Evolutionary conservation across 35 echinoderm and acorn worm genomes (phyloP).

Genomic region (Ophioderma brevispina): DNA sequence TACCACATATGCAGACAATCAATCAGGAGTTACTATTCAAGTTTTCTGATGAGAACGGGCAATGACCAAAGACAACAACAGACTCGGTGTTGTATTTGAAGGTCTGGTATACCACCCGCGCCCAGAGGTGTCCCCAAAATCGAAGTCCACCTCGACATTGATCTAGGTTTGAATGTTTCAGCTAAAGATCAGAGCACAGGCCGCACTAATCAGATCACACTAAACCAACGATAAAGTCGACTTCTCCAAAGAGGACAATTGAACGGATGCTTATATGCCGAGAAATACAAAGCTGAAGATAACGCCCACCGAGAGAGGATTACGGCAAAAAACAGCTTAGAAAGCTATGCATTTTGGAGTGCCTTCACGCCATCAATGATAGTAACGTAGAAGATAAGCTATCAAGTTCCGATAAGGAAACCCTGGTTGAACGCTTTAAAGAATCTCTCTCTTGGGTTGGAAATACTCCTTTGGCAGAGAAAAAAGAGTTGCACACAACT

Average conservation of each 20-base stretch:
- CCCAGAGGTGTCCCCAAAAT: slow-evolving; percentile 62
- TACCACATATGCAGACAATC: slow-evolving; percentile 56
- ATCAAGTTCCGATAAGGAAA: slow-evolving; percentile 66
- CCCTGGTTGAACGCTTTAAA: slow-evolving; percentile 65
- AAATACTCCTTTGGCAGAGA: slow-evolving; percentile 30
- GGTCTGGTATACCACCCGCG: slow-evolving; percentile 59
- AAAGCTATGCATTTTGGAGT: slow-evolving; percentile 75
- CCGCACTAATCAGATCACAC: slow-evolving; percentile 42
- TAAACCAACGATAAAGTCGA: slow-evolving; percentile 48
- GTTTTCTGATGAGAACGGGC: slow-evolving; percentile 74
- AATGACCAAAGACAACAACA: slow-evolving; percentile 68
- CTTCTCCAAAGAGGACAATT: slow-evolving; percentile 18
- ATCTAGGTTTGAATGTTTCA: slow-evolving; percentile 46
- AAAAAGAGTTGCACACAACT: slow-evolving; percentile 75
- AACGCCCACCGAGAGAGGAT: slow-evolving; percentile 57
- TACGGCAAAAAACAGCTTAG: neutral
- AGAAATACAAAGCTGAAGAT: slow-evolving; percentile 71
- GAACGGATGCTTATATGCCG: slow-evolving; percentile 62
- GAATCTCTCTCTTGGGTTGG: slow-evolving; percentile 69
- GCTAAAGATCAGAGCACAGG: slow-evolving; percentile 55
- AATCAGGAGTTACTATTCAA: slow-evolving; percentile 34
- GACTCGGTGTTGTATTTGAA: slow-evolving; percentile 51
- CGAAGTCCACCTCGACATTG: slow-evolving; percentile 62
- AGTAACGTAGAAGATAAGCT: slow-evolving; percentile 24
- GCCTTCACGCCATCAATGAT: slow-evolving; percentile 62